Evolutionary conservation across 37 sponge, comb jelly and placozoan genomes (phyloP).

Genomic region (Corticium candelabrum): DNA sequence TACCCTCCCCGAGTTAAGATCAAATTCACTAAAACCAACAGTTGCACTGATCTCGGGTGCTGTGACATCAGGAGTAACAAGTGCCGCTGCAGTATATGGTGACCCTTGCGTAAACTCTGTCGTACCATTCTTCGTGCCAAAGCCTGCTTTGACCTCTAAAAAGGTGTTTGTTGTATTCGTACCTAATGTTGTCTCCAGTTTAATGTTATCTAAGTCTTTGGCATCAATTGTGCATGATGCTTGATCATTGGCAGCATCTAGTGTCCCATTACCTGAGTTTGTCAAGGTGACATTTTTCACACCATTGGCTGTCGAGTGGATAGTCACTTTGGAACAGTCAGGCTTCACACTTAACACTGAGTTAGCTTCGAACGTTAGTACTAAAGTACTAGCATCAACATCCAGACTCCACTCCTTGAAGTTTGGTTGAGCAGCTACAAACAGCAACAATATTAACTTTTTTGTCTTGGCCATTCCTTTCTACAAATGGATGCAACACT

Average conservation of each 20-base stretch:
- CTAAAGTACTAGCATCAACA: not conserved
- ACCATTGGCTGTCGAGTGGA: not conserved
- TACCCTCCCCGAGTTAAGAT: not conserved
- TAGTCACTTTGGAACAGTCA: not conserved
- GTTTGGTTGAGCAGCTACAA: not conserved
- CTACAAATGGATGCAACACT: too few species aligned
- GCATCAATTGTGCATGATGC: conserved; percentile 3
- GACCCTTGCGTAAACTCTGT: not conserved
- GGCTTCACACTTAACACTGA: not conserved
- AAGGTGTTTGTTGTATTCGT: not conserved
- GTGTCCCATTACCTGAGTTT: conserved; percentile 19
- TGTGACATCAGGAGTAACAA: not conserved
- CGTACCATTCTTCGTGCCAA: not conserved
- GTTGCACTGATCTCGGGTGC: not conserved
- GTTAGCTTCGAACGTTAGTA: not conserved
- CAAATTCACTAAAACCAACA: not conserved
- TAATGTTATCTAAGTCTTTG: conserved; percentile 1
- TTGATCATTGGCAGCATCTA: conserved; percentile 2
- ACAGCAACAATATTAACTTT: too few species aligned
- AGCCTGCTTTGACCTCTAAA: not conserved
- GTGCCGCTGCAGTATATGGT: not conserved
- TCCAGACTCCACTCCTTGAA: not conserved
- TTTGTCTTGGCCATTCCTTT: too few species aligned
- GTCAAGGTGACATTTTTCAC: not conserved
- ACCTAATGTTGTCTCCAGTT: not conserved